Conservation (phyloP, 2,113 vertebrate genomes). For the Antechinus stuartii region DNA sequence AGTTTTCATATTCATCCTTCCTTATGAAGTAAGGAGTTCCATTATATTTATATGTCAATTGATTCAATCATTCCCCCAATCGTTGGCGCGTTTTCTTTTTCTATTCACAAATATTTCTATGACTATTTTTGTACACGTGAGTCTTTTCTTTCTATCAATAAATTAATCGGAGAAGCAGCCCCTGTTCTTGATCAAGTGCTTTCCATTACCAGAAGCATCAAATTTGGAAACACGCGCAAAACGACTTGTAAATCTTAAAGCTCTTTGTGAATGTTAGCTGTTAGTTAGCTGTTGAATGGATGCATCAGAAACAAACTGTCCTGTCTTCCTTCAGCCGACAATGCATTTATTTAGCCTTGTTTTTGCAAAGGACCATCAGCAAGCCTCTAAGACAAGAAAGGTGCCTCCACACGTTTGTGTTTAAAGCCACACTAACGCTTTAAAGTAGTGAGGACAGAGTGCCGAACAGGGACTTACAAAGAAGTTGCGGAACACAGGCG, state of each 20-base stretch:
- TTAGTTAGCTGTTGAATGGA: not conserved
- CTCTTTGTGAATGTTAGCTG: not conserved
- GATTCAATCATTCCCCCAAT: not conserved
- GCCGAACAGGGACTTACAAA: rapidly evolving
- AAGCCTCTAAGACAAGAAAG: not conserved
- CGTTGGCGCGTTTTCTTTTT: not conserved
- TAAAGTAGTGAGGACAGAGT: rapidly evolving
- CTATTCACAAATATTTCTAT: not conserved
- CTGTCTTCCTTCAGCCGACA: not conserved
- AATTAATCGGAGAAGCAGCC: not conserved
- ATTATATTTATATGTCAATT: not conserved
- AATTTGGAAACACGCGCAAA: not conserved
- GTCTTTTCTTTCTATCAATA: not conserved
- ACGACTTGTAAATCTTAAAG: not conserved
- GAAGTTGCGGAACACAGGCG: not conserved
- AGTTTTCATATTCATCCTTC: not conserved
- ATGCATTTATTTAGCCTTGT: not conserved
- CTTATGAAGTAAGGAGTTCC: not conserved
- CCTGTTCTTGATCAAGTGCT: not conserved
- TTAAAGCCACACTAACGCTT: not conserved
- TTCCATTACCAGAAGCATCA: not conserved
- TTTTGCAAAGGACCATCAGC: not conserved
- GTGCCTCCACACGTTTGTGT: rapidly evolving
- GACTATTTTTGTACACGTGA: not conserved
- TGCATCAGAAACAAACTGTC: not conserved